A percentile compares a stretch with the other conserved stretches of the same genome.
These are phyloP conservation scores for Diadema setosum DNA, from an alignment of 35 echinoderm and acorn worm species.

Conservation along the genomic window DNA sequence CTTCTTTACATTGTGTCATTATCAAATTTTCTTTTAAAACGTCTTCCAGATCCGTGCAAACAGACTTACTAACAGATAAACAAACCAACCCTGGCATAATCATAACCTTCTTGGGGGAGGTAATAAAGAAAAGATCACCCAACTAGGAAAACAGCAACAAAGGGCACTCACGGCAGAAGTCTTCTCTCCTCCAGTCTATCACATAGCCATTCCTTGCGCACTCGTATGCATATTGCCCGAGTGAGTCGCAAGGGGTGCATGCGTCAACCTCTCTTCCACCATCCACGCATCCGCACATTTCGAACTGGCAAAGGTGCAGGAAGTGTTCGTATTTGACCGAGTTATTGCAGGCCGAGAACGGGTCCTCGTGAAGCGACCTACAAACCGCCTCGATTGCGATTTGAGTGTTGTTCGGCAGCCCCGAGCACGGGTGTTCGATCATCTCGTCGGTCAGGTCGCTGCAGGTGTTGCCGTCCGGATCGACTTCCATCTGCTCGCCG, in stretches of 20 bases:
- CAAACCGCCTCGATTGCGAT: not conserved
- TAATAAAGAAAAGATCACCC: no score
- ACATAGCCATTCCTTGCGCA: not conserved
- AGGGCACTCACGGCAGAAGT: slow-evolving; percentile 29
- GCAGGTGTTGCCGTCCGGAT: not conserved
- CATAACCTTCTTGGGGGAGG: no score
- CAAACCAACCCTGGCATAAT: no score
- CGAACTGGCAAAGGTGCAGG: not conserved
- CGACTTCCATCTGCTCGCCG: not conserved
- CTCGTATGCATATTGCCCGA: not conserved
- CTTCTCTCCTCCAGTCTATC: slow-evolving; percentile 4
- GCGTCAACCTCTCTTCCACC: not conserved
- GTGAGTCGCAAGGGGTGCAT: not conserved
- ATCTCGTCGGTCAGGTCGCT: not conserved
- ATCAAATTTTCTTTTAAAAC: no score
- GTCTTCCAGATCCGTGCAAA: no score
- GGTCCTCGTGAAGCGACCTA: not conserved
- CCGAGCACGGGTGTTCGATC: not conserved
- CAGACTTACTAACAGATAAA: no score
- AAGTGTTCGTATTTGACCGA: not conserved
- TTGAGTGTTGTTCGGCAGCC: not conserved
- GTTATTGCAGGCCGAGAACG: not conserved
- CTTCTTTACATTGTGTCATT: no score
- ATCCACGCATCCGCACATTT: not conserved
- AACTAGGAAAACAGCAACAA: no score